phyloP scores from a whole-genome alignment of 2,113 vertebrate species.

The Nibea albiflora region DNA sequence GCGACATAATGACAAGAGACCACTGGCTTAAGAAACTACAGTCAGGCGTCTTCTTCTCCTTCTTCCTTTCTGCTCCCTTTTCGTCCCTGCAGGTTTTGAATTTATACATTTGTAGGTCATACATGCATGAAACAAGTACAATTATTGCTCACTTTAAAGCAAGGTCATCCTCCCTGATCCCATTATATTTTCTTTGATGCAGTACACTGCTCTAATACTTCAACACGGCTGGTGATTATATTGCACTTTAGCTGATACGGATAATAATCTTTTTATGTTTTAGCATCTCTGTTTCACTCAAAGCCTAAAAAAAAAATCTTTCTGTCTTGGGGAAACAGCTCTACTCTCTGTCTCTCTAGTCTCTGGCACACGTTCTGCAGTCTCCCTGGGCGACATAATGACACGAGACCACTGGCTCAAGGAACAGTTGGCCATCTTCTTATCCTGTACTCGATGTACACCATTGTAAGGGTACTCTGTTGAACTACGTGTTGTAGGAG shows the following conservation, averaged over 20 bases:
- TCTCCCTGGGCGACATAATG: conserved; percentile 56
- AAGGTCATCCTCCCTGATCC: conserved; percentile 31
- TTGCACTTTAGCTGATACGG: not conserved
- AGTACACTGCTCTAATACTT: not conserved
- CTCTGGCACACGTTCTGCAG: conserved; percentile 41
- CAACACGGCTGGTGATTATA: not conserved
- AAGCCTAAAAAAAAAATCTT: conserved; percentile 10
- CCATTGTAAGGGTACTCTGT: not conserved
- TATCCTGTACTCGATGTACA: not conserved
- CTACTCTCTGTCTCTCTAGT: conserved; percentile 16
- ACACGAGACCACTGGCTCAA: conserved; percentile 40
- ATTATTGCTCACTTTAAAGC: conserved; percentile 21
- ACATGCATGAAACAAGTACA: conserved; percentile 20
- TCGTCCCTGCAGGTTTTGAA: conserved; percentile 25
- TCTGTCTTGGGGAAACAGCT: conserved; percentile 53
- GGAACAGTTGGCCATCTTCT: conserved; percentile 34
- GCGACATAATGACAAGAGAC: conserved; percentile 53
- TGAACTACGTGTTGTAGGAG: not conserved
- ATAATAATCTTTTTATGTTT: not conserved
- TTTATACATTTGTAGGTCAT: conserved; percentile 48
- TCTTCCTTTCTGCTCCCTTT: conserved; percentile 9
- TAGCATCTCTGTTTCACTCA: not conserved
- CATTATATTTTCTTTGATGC: conserved; percentile 3
- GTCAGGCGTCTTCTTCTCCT: conserved; percentile 23
- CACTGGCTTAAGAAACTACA: conserved; percentile 41